These are phyloP conservation scores for Nomada fabriciana DNA, from an alignment of 2,888 invertebrate species.

Conservation along the genomic window DNA sequence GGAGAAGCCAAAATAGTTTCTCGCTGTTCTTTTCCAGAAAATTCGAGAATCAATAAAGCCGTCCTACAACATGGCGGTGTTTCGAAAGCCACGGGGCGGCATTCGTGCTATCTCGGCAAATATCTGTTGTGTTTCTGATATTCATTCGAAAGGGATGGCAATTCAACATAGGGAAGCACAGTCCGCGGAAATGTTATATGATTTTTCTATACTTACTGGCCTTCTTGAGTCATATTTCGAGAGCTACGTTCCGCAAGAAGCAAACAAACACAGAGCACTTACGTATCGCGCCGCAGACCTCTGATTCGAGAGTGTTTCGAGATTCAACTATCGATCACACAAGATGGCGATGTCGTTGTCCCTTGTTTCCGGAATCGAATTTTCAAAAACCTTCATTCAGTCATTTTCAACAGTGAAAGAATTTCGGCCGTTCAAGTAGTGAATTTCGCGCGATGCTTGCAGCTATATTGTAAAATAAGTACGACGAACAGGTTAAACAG, in stretches of 20 bases:
- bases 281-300: conserved; percentile 73
- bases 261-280: conserved; percentile 79
- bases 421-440: neutral
- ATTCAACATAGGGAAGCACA: neutral
- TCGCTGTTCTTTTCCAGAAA: conserved; percentile 75
- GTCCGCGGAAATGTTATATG: neutral
- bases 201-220: conserved; percentile 79
- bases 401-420: neutral
- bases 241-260: conserved; percentile 68
- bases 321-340: conserved; percentile 72
- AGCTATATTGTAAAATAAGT: too few species aligned
- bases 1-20: neutral
- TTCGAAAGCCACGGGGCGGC: conserved; percentile 75
- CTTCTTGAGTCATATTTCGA: conserved; percentile 81
- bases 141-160: neutral
- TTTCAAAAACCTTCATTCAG: conserved; percentile 24
- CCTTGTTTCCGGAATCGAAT: conserved; percentile 55
- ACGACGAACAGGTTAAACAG: too few species aligned
- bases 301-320: conserved; percentile 77
- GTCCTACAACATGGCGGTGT: conserved; percentile 82
- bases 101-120: conserved; percentile 38
- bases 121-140: neutral
- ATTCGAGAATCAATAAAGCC: conserved; percentile 84
- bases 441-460: too few species aligned
- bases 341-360: conserved; percentile 50